These are phyloP conservation scores for Drymonia ruficornis DNA, from an alignment of 2,888 invertebrate genomes.

Conservation along the genomic window DNA sequence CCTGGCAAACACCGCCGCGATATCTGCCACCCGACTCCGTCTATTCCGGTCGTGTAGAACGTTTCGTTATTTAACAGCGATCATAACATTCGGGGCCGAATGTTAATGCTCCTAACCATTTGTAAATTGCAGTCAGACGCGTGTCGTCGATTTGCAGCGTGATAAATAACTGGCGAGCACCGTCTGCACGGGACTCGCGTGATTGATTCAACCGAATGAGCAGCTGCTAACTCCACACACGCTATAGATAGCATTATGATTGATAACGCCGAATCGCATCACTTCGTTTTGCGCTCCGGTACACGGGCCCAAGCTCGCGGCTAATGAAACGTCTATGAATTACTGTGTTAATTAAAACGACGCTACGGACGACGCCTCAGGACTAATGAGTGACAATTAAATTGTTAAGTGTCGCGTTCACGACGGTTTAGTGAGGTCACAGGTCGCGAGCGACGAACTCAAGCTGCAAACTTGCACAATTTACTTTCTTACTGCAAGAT, in stretches of 20 bases:
- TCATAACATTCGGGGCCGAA: slow-evolving; percentile 46
- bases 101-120: slow-evolving; percentile 52
- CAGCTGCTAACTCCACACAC: slow-evolving; percentile 61
- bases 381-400: slow-evolving; percentile 80
- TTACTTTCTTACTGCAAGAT: slow-evolving; percentile 74
- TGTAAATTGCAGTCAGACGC: slow-evolving; percentile 61
- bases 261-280: slow-evolving; percentile 58
- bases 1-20: slow-evolving; percentile 63
- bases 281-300: slow-evolving; percentile 39
- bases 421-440: slow-evolving; percentile 77
- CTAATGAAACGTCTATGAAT: slow-evolving; percentile 72
- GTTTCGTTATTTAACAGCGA: slow-evolving; percentile 32
- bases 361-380: slow-evolving; percentile 67
- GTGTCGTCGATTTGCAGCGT: slow-evolving; percentile 60
- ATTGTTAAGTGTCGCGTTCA: slow-evolving; percentile 76
- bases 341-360: slow-evolving; percentile 70
- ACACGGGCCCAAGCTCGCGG: slow-evolving; percentile 41
- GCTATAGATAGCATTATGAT: slow-evolving; percentile 52
- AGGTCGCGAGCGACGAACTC: slow-evolving; percentile 75
- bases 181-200: slow-evolving; percentile 59
- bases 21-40: slow-evolving; percentile 66
- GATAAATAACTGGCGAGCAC: slow-evolving; percentile 66
- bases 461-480: slow-evolving; percentile 71
- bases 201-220: slow-evolving; percentile 72
- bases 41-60: slow-evolving; percentile 54